These are phyloP conservation scores for Paramacrobiotus metropolitanus DNA, from an alignment of 1,140 invertebrate genomes.

Conservation along the genomic window DNA sequence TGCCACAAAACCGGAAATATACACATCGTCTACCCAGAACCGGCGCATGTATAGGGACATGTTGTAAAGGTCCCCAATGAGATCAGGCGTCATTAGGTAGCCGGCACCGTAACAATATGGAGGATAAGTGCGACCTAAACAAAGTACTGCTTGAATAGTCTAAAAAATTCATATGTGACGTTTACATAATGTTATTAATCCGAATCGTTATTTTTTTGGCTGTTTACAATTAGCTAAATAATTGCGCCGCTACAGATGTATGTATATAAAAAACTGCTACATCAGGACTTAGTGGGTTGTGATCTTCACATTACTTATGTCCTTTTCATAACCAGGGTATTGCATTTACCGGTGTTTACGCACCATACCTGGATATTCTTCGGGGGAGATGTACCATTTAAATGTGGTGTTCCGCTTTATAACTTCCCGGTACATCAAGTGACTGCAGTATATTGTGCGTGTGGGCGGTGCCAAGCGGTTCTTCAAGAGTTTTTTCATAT, in stretches of 20 bases:
- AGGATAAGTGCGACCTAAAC: slow-evolving; percentile 18
- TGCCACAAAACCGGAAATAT: slow-evolving; percentile 22
- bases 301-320: too few species aligned
- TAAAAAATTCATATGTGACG: too few species aligned
- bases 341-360: too few species aligned
- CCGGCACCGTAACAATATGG: slow-evolving; percentile 22
- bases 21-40: slow-evolving; percentile 25
- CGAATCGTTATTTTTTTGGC: too few species aligned
- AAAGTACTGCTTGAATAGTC: too few species aligned
- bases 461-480: slow-evolving; percentile 11
- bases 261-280: too few species aligned
- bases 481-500: background rate
- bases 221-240: too few species aligned
- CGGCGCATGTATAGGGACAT: slow-evolving; percentile 17
- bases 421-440: slow-evolving; percentile 18
- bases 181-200: too few species aligned
- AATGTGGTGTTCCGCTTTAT: slow-evolving; percentile 19
- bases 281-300: too few species aligned
- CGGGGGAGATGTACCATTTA: slow-evolving; percentile 21
- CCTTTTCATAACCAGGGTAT: too few species aligned
- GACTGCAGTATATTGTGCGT: slow-evolving; percentile 12
- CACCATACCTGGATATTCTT: slow-evolving; percentile 17
- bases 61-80: slow-evolving; percentile 15
- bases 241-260: too few species aligned
- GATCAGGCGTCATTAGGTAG: slow-evolving; percentile 18